A percentile compares a stretch with the other conserved stretches of the same genome.
These are phyloP conservation scores for Cardinalis cardinalis DNA, from an alignment of 2,113 vertebrate species.

Conservation along the genomic window DNA sequence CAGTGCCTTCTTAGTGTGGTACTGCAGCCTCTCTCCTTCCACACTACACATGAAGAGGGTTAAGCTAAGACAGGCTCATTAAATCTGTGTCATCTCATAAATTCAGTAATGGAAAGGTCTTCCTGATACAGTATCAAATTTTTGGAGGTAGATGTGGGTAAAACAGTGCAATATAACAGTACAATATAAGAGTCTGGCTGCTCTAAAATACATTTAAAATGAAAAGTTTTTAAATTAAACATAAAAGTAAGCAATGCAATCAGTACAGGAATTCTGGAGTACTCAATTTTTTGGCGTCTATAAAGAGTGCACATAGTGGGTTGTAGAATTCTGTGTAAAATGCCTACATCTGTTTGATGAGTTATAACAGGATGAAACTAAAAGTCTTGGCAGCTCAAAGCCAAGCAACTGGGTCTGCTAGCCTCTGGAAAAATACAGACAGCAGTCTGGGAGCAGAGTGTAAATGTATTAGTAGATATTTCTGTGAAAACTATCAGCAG, in stretches of 20 bases:
- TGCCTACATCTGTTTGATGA: not conserved
- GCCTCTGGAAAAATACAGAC: not conserved
- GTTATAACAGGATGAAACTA: not conserved
- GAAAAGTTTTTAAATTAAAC: not conserved
- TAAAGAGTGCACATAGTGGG: not conserved
- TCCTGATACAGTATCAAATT: not conserved
- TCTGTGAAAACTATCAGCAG: not conserved
- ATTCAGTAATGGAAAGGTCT: not conserved
- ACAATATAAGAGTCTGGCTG: not conserved
- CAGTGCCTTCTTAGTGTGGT: not conserved
- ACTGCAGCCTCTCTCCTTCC: not conserved
- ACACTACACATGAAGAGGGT: accelerated
- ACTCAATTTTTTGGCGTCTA: not conserved
- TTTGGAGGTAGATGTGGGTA: not conserved
- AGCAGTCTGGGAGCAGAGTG: not conserved
- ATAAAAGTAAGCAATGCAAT: not conserved
- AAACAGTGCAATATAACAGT: not conserved
- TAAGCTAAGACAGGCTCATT: not conserved
- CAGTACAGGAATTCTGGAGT: not conserved
- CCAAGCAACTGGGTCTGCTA: not conserved
- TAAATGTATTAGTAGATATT: not conserved
- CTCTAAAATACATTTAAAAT: not conserved
- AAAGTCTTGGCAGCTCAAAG: not conserved
- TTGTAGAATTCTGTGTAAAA: not conserved
- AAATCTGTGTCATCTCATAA: not conserved